A percentile compares a stretch with the other conserved stretches of the same genome.
Conservation (phyloP, 1,140 invertebrate genomes). For the Camponotus pennsylvanicus region DNA sequence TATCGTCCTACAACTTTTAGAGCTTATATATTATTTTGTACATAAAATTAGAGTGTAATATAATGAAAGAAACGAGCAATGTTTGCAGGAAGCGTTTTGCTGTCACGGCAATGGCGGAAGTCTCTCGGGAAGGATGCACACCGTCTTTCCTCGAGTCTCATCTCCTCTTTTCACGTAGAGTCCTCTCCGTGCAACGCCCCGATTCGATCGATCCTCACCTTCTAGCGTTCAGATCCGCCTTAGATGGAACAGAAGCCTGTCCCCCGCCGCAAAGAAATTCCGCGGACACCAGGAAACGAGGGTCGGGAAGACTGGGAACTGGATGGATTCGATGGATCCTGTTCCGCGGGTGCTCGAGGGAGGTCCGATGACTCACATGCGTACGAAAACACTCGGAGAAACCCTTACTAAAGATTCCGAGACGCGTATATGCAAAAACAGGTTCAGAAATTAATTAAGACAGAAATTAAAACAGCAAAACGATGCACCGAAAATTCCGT, state of each 20-base stretch:
- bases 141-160: conserved; percentile 52
- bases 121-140: conserved; percentile 63
- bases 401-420: conserved; percentile 12
- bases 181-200: conserved; percentile 76
- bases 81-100: conserved; percentile 1
- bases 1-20: not conserved
- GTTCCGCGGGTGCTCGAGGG: conserved; percentile 1
- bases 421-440: not conserved
- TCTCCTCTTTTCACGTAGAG: conserved; percentile 48
- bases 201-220: conserved; percentile 81
- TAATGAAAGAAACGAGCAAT: not conserved
- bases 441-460: not conserved
- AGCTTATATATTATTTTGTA: not conserved
- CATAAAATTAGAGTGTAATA: too few species aligned
- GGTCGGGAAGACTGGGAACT: not conserved
- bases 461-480: not conserved
- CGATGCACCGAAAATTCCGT: not conserved
- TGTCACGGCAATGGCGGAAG: conserved; percentile 43
- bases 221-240: conserved; percentile 69
- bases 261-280: conserved; percentile 55
- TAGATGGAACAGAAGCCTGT: conserved; percentile 30
- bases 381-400: conserved; percentile 35
- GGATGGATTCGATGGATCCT: conserved; percentile 30
- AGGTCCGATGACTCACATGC: conserved; percentile 62
- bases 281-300: conserved; percentile 30